phyloP scores from a whole-genome alignment of 1,140 invertebrate species.

The Hylyphantes graminicola region DNA sequence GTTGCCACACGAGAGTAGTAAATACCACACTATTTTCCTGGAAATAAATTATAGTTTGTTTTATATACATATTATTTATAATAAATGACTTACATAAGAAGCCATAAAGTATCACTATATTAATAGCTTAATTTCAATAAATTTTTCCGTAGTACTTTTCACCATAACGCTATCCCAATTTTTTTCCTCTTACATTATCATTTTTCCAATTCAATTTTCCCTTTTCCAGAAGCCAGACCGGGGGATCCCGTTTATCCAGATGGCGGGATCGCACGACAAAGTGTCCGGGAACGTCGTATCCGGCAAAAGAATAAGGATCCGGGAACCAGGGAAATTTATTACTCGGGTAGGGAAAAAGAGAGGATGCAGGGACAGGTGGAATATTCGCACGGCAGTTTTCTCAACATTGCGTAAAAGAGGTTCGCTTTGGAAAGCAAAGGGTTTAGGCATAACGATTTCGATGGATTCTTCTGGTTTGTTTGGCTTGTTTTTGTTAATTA shows the following conservation, averaged over 20 bases:
- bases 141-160: too few relatives aligned
- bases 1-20: too few relatives aligned
- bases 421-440: too few relatives aligned
- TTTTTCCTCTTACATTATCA: conserved; percentile 7
- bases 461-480: too few relatives aligned
- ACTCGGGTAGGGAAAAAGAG: conserved; percentile 53
- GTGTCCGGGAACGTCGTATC: conserved; percentile 57
- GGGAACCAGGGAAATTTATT: conserved; percentile 45
- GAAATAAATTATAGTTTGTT: too few relatives aligned
- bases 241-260: not conserved
- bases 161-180: not conserved
- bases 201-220: conserved; percentile 42
- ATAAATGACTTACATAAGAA: too few relatives aligned
- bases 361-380: conserved; percentile 26
- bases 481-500: too few relatives aligned
- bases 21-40: too few relatives aligned
- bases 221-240: conserved; percentile 7
- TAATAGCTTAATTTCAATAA: too few relatives aligned
- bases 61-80: too few relatives aligned
- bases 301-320: conserved; percentile 52
- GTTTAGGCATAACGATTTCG: too few relatives aligned
- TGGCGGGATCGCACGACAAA: conserved; percentile 51
- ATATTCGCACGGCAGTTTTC: conserved; percentile 25
- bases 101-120: too few relatives aligned
- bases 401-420: not conserved